phyloP scores from a whole-genome alignment of 2,888 invertebrate species.

The Pyrochroa serraticornis region DNA sequence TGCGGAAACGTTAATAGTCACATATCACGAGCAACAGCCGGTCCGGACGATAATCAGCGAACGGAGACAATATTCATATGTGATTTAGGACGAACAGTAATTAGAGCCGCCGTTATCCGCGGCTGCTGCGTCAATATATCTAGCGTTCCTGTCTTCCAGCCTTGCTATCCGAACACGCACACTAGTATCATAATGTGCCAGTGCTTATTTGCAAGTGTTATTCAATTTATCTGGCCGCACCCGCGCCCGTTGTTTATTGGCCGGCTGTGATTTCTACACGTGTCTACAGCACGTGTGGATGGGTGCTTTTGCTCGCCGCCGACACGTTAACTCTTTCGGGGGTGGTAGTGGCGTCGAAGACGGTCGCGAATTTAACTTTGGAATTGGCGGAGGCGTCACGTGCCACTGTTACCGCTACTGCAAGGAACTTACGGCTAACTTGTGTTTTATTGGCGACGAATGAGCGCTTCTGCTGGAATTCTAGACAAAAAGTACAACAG shows the following conservation, averaged over 20 bases:
- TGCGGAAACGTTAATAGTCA: conserved; percentile 38
- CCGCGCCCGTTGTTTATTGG: conserved; percentile 57
- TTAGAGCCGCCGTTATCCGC: conserved; percentile 54
- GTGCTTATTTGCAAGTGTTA: conserved; percentile 61
- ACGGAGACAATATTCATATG: conserved; percentile 52
- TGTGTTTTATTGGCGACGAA: conserved; percentile 7
- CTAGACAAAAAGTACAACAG: not conserved
- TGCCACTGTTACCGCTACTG: conserved; percentile 1
- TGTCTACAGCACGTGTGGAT: conserved; percentile 53
- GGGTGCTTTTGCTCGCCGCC: conserved; percentile 10
- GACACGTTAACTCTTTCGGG: not conserved
- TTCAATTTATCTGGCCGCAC: conserved; percentile 60
- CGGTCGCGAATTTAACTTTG: conserved; percentile 13
- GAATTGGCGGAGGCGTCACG: conserved; percentile 18
- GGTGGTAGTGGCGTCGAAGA: too few species aligned
- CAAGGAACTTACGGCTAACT: conserved; percentile 2
- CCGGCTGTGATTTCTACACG: conserved; percentile 57
- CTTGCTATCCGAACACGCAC: conserved; percentile 50
- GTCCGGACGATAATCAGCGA: conserved; percentile 41
- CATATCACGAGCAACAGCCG: conserved; percentile 49
- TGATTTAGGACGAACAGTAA: conserved; percentile 55
- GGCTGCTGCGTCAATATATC: conserved; percentile 56
- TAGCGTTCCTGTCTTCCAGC: conserved; percentile 50
- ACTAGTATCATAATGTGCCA: conserved; percentile 48
- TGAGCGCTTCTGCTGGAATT: not conserved